phyloP scores from a whole-genome alignment of 1,140 invertebrate species.

The Drosophila navojoa region DNA sequence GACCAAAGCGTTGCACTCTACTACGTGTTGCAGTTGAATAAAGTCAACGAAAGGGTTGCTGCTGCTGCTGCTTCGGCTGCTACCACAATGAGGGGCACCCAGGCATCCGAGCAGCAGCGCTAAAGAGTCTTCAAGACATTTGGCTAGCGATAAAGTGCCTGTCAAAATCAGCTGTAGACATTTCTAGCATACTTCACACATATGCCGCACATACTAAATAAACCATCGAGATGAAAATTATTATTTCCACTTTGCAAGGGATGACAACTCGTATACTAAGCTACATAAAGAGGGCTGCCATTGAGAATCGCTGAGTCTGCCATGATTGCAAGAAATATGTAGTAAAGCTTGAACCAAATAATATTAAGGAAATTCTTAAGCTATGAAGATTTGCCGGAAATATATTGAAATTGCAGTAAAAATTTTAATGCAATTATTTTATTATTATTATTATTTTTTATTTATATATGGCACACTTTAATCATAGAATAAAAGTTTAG shows the following conservation, averaged over 20 bases:
- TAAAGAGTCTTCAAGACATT: conserved; percentile 16
- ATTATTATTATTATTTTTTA: too few species aligned
- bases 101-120: neutral
- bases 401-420: too few species aligned
- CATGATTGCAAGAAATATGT: neutral
- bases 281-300: neutral
- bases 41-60: conserved; percentile 13
- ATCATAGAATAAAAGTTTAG: too few species aligned
- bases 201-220: conserved; percentile 10
- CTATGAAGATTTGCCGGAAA: too few species aligned
- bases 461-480: too few species aligned
- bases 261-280: neutral
- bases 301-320: neutral
- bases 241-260: neutral
- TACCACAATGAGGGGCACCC: neutral
- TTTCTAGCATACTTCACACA: neutral
- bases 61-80: neutral
- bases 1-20: conserved; percentile 55
- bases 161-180: conserved; percentile 26
- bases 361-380: too few species aligned
- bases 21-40: conserved; percentile 40
- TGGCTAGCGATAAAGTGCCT: conserved; percentile 20
- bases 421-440: too few species aligned
- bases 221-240: conserved; percentile 4
- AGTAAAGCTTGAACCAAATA: too few species aligned